Evolutionary conservation across 2,113 vertebrate species (phyloP), one percentile per base, ranked within the genome.

Genomic region (Pachycephala philippinensis): DNA sequence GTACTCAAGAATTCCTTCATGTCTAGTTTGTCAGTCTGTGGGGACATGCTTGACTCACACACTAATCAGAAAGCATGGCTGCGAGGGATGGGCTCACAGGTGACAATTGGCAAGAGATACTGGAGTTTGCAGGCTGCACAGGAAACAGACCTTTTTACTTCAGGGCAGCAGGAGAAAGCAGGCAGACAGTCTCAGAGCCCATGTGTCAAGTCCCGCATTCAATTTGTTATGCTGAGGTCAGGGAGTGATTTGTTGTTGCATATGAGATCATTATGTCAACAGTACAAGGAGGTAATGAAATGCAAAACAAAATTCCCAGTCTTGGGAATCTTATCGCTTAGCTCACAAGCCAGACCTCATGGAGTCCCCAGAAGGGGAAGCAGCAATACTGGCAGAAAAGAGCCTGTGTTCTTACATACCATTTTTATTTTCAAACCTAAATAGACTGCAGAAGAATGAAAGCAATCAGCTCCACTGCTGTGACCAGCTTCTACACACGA

Each of bases 241-340:
- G 79, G 19, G 79, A 50, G 81, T 27, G 61, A 90, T 76, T 94
- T 95, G 65, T 37, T 95, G 91, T 95, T 95, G 60, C 35, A 40
- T 85, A 86, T 94, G 96, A 97, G 94, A 94, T 97, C 87, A 93
- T 82, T 96, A 56, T 80, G 79, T 96, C 92, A 92, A 95, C 74
- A 95, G 71, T 60, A 95, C 11, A 2, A 82, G 56, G 66, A 93
- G 85, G 74, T 76, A 96, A 71, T 24, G 60, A 95, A 96, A 93
- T 70, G 74, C 63, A 91, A 94, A 95, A 63, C 78, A 91, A 94
- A 95, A 95, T 71, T 95, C 71, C 35, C 65, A 64, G 86, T 70
- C 93, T 66, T 94, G 83, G 91, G 83, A 96, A 80, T 95, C 85
- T 95, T 97, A 95, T 95, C 87, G 0, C 44, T 87, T 75, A 87